A percentile compares a stretch with the other conserved stretches of the same genome.
Evolutionary conservation across 2,113 vertebrate genomes (phyloP).

Genomic region (Leptosomus discolor): DNA sequence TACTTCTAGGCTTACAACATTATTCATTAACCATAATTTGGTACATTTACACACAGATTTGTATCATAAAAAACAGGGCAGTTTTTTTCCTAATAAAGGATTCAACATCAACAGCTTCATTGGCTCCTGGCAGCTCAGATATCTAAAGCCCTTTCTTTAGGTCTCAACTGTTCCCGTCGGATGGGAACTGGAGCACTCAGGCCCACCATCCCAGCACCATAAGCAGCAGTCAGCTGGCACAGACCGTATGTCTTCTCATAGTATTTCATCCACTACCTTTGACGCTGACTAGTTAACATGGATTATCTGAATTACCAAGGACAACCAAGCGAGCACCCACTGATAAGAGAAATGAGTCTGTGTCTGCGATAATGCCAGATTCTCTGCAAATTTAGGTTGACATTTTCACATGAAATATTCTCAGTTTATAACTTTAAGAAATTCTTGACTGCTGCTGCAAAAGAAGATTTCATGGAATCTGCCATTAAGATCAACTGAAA

Average conservation of each 20-base stretch:
- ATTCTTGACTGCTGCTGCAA: not conserved
- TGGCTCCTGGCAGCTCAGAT: not conserved
- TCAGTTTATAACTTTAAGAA: not conserved
- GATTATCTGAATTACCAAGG: not conserved
- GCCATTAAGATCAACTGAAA: not conserved
- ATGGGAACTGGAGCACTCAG: not conserved
- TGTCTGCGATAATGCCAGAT: not conserved
- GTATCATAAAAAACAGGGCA: not conserved
- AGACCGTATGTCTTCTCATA: not conserved
- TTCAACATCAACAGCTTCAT: not conserved
- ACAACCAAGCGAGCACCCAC: not conserved
- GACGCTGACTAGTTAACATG: not conserved
- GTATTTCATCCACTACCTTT: not conserved
- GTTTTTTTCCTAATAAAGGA: not conserved
- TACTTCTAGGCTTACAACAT: not conserved
- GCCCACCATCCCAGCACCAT: not conserved
- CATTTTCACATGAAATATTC: not conserved
- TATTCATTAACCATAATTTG: not conserved
- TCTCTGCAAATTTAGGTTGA: not conserved
- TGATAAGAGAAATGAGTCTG: not conserved
- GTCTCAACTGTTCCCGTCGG: rapidly evolving
- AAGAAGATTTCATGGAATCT: not conserved
- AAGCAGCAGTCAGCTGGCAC: not conserved
- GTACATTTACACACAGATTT: not conserved
- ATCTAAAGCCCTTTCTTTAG: not conserved